Conservation (phyloP, 64 coral and sea anemone species). For the Montipora cactus region DNA sequence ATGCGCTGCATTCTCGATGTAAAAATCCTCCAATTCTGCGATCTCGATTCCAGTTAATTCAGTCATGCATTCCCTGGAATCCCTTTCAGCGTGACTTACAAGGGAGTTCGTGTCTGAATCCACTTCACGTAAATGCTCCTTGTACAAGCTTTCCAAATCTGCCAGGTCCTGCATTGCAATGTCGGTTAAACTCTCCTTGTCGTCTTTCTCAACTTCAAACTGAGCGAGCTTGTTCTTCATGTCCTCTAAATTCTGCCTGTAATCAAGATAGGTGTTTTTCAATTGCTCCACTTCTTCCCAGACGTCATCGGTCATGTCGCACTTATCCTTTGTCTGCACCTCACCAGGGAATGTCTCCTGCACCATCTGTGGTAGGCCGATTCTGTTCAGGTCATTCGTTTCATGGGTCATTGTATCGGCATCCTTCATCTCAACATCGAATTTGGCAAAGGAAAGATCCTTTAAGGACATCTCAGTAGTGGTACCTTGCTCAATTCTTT, state of each 20-base stretch:
- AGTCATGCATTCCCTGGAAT: conserved; percentile 44
- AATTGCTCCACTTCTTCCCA: conserved; percentile 60
- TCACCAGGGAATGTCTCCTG: neutral
- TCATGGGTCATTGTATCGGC: conserved; percentile 56
- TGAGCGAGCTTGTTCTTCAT: conserved; percentile 41
- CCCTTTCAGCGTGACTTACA: conserved; percentile 19
- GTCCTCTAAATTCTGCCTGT: conserved; percentile 57
- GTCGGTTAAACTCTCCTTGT: conserved; percentile 44
- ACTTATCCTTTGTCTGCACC: conserved; percentile 19
- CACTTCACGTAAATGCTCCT: conserved; percentile 14
- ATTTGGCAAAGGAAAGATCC: conserved; percentile 6
- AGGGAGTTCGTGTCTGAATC: conserved; percentile 42
- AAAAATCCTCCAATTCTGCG: conserved; percentile 35
- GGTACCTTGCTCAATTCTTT: neutral
- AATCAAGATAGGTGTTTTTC: conserved; percentile 47
- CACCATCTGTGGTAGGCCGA: neutral
- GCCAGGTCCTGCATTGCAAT: conserved; percentile 48
- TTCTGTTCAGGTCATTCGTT: neutral
- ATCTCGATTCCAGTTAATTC: conserved; percentile 31
- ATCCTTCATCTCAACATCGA: conserved; percentile 14
- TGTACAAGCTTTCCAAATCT: conserved; percentile 35
- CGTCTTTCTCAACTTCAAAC: conserved; percentile 45
- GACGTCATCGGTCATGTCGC: conserved; percentile 2
- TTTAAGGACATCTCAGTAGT: conserved; percentile 5
- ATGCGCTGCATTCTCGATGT: conserved; percentile 40